These are phyloP conservation scores for Catotricha subobsoleta DNA, from an alignment of 2,888 invertebrate genomes.

Conservation along the genomic window DNA sequence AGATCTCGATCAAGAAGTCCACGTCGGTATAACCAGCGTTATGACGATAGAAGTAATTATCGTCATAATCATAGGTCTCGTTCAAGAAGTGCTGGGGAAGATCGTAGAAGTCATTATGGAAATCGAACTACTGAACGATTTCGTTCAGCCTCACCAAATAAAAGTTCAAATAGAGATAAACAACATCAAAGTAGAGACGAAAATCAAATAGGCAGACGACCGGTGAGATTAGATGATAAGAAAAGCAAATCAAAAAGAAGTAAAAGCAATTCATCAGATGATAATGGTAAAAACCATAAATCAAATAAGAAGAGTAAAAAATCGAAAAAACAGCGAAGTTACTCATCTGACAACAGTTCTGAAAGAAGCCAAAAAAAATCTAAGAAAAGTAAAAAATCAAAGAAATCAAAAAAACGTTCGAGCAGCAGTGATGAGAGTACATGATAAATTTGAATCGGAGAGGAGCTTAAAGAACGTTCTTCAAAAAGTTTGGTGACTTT, in stretches of 20 bases:
- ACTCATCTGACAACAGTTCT: too few species aligned
- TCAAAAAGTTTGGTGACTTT: too few species aligned
- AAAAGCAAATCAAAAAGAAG: too few species aligned
- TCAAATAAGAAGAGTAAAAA: not conserved
- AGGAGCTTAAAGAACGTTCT: too few species aligned
- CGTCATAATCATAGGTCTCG: not conserved
- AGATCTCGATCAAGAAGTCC: not conserved
- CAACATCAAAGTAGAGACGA: not conserved
- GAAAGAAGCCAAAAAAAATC: too few species aligned
- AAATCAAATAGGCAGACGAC: not conserved
- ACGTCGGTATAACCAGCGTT: not conserved
- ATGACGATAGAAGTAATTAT: not conserved
- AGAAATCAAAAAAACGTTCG: not conserved
- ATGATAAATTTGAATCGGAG: too few species aligned
- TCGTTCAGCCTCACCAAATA: not conserved
- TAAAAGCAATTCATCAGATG: not conserved
- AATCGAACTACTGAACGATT: not conserved
- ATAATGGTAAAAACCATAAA: not conserved
- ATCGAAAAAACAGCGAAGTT: too few species aligned
- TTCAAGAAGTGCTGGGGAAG: not conserved
- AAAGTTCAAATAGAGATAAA: not conserved
- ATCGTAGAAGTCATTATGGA: not conserved
- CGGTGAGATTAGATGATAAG: too few species aligned
- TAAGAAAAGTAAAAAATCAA: constrained; percentile 3
- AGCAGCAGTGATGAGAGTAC: not conserved